Percentiles rank a stretch among this genome's conserved stretches.
phyloP scores from a whole-genome alignment of 2,113 vertebrate genomes.

The Crocuta crocuta region DNA sequence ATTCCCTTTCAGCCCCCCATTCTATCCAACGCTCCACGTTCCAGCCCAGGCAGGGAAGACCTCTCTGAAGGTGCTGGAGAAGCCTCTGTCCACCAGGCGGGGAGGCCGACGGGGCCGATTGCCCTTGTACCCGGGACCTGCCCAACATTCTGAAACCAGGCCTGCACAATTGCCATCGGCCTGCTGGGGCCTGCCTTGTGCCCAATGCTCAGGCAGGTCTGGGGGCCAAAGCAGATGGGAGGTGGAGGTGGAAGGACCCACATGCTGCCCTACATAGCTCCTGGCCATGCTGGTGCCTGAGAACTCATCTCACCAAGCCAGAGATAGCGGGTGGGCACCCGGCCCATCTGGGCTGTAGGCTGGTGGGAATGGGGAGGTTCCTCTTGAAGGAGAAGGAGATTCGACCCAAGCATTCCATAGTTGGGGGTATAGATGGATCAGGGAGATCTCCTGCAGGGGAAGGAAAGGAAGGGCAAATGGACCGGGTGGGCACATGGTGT shows the following conservation, averaged over 20 bases:
- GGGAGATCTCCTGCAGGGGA: not conserved
- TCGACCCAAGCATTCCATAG: not conserved
- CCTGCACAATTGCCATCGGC: not conserved
- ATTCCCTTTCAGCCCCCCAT: rapidly evolving
- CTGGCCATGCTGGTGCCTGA: not conserved
- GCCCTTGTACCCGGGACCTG: not conserved
- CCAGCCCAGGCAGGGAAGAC: not conserved
- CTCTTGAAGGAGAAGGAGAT: not conserved
- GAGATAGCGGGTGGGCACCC: not conserved
- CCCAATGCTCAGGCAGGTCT: not conserved
- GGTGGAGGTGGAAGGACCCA: not conserved
- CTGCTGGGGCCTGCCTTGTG: not conserved
- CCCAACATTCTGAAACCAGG: not conserved
- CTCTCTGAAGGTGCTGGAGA: no score
- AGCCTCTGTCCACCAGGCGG: not conserved
- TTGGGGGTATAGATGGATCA: not conserved
- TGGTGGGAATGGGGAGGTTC: not conserved
- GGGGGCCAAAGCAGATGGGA: not conserved
- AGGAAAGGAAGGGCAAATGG: not conserved
- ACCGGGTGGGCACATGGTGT: not conserved
- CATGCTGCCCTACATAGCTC: not conserved
- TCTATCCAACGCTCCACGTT: not conserved
- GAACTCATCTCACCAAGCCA: not conserved
- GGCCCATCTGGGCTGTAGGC: not conserved
- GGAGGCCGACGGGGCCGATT: rapidly evolving